A percentile compares a stretch with the other conserved stretches of the same genome.
These are phyloP conservation scores for Auanema freiburgensis DNA, from an alignment of 2,888 invertebrate genomes.

Conservation along the genomic window DNA sequence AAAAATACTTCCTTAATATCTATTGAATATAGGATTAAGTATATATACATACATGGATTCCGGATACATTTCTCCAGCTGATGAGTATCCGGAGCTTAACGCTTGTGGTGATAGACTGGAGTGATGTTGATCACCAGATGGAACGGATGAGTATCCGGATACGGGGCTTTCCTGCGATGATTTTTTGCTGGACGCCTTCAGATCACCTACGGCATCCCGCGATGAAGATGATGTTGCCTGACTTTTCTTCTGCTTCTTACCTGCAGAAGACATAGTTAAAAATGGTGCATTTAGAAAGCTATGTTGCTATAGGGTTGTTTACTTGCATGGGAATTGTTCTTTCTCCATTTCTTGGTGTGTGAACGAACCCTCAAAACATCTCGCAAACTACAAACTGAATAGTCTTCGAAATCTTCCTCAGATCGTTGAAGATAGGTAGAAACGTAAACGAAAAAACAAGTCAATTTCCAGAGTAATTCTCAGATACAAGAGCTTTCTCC, in stretches of 20 bases:
- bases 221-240: constrained; percentile 5
- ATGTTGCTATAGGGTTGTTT: no score
- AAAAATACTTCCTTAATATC: not conserved
- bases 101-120: constrained; percentile 15
- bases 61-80: constrained; percentile 22
- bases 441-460: no score
- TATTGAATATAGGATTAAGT: no score
- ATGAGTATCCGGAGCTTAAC: constrained; percentile 30
- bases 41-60: constrained; percentile 2
- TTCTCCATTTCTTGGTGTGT: no score
- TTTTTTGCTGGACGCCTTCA: no score
- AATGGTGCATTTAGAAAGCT: not conserved
- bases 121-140: not conserved
- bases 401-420: no score
- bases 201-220: not conserved
- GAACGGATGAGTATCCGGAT: constrained; percentile 10
- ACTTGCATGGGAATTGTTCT: no score
- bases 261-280: not conserved
- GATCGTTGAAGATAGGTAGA: no score
- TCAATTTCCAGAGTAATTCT: no score
- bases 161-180: not conserved
- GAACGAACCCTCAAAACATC: no score
- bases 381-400: no score
- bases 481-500: no score
- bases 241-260: constrained; percentile 4